phyloP scores from a whole-genome alignment of 1,140 invertebrate species.

The Euwallacea similis region DNA sequence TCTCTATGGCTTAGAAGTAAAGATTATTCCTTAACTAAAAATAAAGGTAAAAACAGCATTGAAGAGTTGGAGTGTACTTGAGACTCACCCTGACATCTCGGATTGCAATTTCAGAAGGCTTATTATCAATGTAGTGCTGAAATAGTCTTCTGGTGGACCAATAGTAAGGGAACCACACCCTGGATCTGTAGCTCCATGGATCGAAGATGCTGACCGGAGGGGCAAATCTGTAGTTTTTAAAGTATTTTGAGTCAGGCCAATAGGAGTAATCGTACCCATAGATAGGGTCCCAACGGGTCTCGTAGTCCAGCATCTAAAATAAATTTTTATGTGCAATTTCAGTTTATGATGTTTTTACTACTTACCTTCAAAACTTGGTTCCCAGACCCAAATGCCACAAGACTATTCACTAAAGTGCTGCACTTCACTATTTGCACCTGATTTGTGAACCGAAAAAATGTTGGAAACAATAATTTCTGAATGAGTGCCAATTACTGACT shows the following conservation, averaged over 20 bases:
- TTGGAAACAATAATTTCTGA: slow-evolving; percentile 18
- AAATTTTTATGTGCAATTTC: not conserved
- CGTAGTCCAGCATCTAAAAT: slow-evolving; percentile 19
- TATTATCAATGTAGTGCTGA: slow-evolving; percentile 39
- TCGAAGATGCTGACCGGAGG: slow-evolving; percentile 36
- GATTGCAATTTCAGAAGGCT: slow-evolving; percentile 35
- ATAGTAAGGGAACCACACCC: slow-evolving; percentile 43
- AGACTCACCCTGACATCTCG: slow-evolving; percentile 39
- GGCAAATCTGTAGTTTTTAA: slow-evolving; percentile 41
- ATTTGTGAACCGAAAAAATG: not conserved
- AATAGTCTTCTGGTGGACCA: slow-evolving; percentile 41
- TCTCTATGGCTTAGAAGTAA: slow-evolving; percentile 31
- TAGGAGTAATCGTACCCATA: slow-evolving; percentile 41
- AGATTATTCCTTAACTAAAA: slow-evolving; percentile 40
- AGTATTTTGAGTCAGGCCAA: slow-evolving; percentile 43
- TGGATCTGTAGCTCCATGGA: slow-evolving; percentile 37
- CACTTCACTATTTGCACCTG: slow-evolving; percentile 18
- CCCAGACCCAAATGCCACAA: slow-evolving; percentile 18
- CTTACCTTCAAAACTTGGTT: slow-evolving; percentile 4
- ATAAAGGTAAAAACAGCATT: not conserved
- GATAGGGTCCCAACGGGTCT: slow-evolving; percentile 40
- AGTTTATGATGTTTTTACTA: no score
- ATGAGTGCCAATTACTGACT: slow-evolving; percentile 14
- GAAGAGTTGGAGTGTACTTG: no score
- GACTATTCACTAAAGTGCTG: slow-evolving; percentile 1